Conservation (phyloP, 1,140 invertebrate species). For the Drosophila varians region DNA sequence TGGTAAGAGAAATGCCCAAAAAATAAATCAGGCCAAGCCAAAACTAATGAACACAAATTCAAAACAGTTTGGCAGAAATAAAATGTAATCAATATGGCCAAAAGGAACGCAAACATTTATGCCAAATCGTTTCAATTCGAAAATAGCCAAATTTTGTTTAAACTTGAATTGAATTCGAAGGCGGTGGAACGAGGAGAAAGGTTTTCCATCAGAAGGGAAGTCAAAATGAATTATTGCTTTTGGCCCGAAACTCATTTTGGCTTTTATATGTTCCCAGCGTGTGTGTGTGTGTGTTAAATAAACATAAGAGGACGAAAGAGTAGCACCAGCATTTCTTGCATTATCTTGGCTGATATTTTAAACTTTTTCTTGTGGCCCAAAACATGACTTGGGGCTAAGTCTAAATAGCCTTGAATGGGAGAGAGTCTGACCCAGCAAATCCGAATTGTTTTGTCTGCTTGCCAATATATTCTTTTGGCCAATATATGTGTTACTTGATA, state of each 20-base stretch:
- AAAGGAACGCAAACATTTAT: slow-evolving; percentile 15
- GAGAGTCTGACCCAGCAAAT: slow-evolving; percentile 69
- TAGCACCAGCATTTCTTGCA: slow-evolving; percentile 19
- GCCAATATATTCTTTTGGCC: slow-evolving; percentile 11
- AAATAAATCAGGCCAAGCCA: slow-evolving; percentile 50
- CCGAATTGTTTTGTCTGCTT: slow-evolving; percentile 14
- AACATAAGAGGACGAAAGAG: slow-evolving; percentile 34
- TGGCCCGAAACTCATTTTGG: slow-evolving; percentile 50
- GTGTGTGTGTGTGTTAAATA: slow-evolving; percentile 40
- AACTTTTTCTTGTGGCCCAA: slow-evolving; percentile 34
- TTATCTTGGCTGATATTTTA: slow-evolving; percentile 46
- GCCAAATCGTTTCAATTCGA: slow-evolving; percentile 49
- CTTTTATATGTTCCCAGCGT: slow-evolving; percentile 1
- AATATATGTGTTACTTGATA: slow-evolving; percentile 5
- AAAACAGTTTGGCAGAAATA: slow-evolving; percentile 36
- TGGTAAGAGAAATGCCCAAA: neutral
- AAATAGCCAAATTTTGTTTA: slow-evolving; percentile 65
- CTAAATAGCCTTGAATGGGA: slow-evolving; percentile 67
- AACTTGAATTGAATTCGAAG: slow-evolving; percentile 67
- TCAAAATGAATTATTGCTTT: slow-evolving; percentile 74
- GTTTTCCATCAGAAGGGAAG: slow-evolving; percentile 62
- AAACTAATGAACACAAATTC: slow-evolving; percentile 67
- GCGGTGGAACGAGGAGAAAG: slow-evolving; percentile 32
- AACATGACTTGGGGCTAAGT: slow-evolving; percentile 32
- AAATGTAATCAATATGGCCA: slow-evolving; percentile 68